phyloP scores from a whole-genome alignment of 1,140 invertebrate species.

The Pemphigus obesinymphae region DNA sequence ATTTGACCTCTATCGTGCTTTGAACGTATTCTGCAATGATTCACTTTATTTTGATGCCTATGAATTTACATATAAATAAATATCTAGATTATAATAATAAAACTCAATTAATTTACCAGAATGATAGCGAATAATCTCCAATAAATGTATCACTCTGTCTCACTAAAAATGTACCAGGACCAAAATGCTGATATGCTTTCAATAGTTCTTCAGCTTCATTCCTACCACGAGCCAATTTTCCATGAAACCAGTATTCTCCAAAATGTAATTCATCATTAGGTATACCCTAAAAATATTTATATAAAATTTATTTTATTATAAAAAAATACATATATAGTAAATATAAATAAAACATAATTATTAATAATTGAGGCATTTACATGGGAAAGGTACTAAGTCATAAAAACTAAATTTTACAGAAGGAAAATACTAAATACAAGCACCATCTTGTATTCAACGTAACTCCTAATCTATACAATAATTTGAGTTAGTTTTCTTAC shows the following conservation, averaged over 20 bases:
- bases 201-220: constrained; percentile 71
- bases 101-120: constrained; percentile 58
- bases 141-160: constrained; percentile 93
- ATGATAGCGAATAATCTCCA: constrained; percentile 91
- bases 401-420: too few relatives aligned
- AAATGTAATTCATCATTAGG: constrained; percentile 86
- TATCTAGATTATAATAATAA: not conserved
- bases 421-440: too few relatives aligned
- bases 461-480: too few relatives aligned
- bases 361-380: too few relatives aligned
- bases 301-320: not conserved
- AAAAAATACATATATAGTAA: not conserved
- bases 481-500: too few relatives aligned
- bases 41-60: constrained; percentile 76
- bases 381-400: too few relatives aligned
- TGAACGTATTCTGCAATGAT: constrained; percentile 87
- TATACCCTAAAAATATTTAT: constrained; percentile 51
- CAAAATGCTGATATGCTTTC: constrained; percentile 73
- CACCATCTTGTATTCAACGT: too few relatives aligned
- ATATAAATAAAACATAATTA: too few relatives aligned
- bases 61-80: constrained; percentile 47
- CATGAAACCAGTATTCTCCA: constrained; percentile 94
- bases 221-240: constrained; percentile 71
- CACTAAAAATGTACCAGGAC: constrained; percentile 93
- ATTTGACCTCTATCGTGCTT: constrained; percentile 83